Evolutionary conservation across 1,140 invertebrate species (phyloP).

Genomic region (Papilio helenus): DNA sequence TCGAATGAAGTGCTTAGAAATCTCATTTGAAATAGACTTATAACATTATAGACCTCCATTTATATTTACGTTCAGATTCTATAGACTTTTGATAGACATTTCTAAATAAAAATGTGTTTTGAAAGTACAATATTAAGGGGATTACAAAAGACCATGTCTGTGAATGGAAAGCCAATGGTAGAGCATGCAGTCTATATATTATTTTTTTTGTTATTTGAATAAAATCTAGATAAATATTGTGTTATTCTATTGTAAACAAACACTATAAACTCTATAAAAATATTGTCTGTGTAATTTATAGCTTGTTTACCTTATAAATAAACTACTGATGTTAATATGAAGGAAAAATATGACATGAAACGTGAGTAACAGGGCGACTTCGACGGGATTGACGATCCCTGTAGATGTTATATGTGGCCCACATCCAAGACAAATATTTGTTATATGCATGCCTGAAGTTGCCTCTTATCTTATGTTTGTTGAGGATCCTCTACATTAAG

Average conservation of each 20-base stretch:
- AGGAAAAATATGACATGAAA: slow-evolving; percentile 14
- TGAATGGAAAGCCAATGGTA: no score
- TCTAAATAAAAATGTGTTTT: not conserved
- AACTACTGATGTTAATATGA: slow-evolving; percentile 20
- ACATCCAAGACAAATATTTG: slow-evolving; percentile 19
- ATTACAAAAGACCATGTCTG: no score
- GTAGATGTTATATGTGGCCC: not conserved
- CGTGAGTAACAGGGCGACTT: not conserved
- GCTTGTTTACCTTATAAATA: slow-evolving; percentile 8
- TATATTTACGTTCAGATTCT: not conserved
- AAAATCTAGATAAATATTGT: no score
- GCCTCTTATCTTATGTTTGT: slow-evolving; percentile 14
- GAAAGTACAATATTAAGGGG: no score
- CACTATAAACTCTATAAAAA: not conserved
- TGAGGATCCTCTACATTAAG: slow-evolving; percentile 18
- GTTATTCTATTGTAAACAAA: no score
- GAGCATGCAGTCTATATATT: no score
- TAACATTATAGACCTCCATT: not conserved
- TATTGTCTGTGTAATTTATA: slow-evolving; percentile 3
- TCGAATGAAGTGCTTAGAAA: slow-evolving; percentile 14
- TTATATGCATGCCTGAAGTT: not conserved
- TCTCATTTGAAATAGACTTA: not conserved
- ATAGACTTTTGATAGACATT: not conserved
- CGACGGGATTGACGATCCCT: not conserved
- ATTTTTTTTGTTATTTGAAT: no score